Conservation (phyloP, 2,113 vertebrate genomes). For the Chrysochloris asiatica region DNA sequence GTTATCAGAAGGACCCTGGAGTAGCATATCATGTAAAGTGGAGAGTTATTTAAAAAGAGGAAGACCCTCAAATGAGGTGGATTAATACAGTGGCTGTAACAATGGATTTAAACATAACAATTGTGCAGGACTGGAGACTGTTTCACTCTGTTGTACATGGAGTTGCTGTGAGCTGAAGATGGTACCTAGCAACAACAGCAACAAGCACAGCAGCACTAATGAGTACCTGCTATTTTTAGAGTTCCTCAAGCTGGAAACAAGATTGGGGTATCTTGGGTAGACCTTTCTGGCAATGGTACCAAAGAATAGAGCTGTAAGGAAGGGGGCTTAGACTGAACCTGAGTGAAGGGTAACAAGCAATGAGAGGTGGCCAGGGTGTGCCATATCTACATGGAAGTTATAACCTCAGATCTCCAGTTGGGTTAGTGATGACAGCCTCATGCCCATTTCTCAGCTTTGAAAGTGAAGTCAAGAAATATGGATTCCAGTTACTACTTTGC, state of each 20-base stretch:
- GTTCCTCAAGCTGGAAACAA: conserved; percentile 61
- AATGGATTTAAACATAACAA: no score
- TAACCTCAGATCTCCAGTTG: not conserved
- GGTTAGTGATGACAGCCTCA: conserved; percentile 10
- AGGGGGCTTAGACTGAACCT: not conserved
- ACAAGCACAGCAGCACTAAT: conserved; percentile 50
- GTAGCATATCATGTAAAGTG: no score
- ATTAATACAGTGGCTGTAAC: no score
- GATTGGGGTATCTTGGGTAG: conserved; percentile 61
- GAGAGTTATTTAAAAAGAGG: no score
- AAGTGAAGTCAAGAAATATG: conserved; percentile 2
- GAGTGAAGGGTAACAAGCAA: not conserved
- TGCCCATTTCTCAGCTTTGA: conserved; percentile 38
- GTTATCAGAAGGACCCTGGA: no score
- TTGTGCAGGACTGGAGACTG: no score
- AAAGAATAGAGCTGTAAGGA: conserved; percentile 47
- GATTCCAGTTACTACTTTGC: conserved; percentile 23
- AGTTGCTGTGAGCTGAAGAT: no score
- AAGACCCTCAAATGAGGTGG: no score
- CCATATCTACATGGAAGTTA: not conserved
- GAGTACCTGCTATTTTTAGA: conserved; percentile 69
- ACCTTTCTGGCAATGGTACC: conserved; percentile 48
- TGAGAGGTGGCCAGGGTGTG: not conserved
- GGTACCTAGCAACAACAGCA: no score
- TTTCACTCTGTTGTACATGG: no score